Evolutionary conservation across 1,140 invertebrate genomes (phyloP).

Genomic region (Halictus rubicundus): DNA sequence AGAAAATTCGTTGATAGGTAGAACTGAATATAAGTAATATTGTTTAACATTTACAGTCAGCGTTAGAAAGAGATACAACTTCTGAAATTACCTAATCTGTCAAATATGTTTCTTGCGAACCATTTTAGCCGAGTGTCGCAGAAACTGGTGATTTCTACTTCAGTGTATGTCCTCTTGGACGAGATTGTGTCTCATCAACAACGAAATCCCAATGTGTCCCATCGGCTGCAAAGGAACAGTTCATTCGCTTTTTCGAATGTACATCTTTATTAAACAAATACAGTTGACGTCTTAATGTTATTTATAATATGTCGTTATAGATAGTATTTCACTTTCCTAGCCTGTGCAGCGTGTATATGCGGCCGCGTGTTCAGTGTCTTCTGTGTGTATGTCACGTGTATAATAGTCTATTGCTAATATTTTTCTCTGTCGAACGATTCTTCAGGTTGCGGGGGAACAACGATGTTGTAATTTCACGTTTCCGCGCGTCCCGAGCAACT

Average conservation of each 20-base stretch:
- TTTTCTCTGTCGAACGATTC: conserved; percentile 72
- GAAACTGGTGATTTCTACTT: no score
- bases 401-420: conserved; percentile 74
- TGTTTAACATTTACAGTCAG: no score
- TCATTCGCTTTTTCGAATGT: conserved; percentile 75
- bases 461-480: conserved; percentile 72
- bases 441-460: conserved; percentile 74
- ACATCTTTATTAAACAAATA: conserved; percentile 82
- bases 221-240: conserved; percentile 19
- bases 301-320: conserved; percentile 79
- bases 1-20: no score
- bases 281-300: conserved; percentile 81
- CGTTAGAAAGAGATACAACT: no score
- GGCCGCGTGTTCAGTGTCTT: conserved; percentile 73
- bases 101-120: no score
- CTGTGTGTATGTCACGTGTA: conserved; percentile 42
- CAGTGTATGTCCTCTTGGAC: no score
- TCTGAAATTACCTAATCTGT: no score
- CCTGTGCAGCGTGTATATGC: conserved; percentile 79
- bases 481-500: conserved; percentile 76
- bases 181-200: no score
- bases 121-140: no score
- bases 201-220: neutral
- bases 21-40: no score
- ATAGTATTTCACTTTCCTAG: conserved; percentile 79